phyloP scores from a whole-genome alignment of 2,888 invertebrate species.

The Nephrotoma guestfalica region DNA sequence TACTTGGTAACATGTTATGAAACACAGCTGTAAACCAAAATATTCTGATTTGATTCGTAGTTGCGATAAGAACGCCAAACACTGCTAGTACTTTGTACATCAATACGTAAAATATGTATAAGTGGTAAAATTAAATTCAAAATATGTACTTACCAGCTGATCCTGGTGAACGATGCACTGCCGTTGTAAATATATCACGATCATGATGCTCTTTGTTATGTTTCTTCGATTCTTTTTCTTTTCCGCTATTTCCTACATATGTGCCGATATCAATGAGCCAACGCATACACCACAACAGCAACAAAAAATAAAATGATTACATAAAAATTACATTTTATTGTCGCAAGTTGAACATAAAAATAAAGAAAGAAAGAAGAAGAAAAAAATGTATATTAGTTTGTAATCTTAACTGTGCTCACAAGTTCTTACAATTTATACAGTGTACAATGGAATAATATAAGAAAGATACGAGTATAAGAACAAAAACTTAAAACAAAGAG shows the following conservation, averaged over 20 bases:
- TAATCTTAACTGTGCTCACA: not conserved
- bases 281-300: not conserved
- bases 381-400: not conserved
- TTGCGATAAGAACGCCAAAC: not conserved
- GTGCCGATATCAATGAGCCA: not conserved
- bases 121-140: not conserved
- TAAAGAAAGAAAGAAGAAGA: not conserved
- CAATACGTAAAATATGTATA: not conserved
- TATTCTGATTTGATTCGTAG: not conserved
- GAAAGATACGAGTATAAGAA: not conserved
- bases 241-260: constrained; percentile 52
- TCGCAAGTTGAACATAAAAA: not conserved
- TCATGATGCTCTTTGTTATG: constrained; percentile 38
- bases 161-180: constrained; percentile 33
- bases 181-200: not conserved
- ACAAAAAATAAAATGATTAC: not conserved
- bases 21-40: not conserved
- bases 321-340: not conserved
- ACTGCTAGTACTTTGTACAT: not conserved
- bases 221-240: constrained; percentile 36
- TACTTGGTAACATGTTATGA: not conserved
- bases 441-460: not conserved
- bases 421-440: not conserved
- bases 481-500: not conserved
- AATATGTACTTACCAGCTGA: constrained; percentile 39